These are phyloP conservation scores for Brienomyrus longianalis DNA, from an alignment of 2,113 vertebrate species.

Conservation along the genomic window DNA sequence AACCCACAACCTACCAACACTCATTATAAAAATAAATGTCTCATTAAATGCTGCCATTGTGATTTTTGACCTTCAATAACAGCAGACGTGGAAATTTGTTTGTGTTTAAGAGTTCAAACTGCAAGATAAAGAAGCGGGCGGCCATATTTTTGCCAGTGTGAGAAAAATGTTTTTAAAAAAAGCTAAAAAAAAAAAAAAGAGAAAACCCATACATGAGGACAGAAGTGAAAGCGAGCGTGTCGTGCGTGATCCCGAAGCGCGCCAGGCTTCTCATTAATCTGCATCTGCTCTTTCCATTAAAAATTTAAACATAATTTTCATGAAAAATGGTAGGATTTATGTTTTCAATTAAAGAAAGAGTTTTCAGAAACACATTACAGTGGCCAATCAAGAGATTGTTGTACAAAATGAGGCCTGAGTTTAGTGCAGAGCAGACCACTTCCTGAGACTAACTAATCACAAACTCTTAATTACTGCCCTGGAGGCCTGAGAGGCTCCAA, in stretches of 20 bases:
- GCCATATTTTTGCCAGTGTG: not conserved
- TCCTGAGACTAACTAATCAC: not conserved
- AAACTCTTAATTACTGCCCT: not conserved
- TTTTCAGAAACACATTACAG: not conserved
- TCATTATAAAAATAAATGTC: not conserved
- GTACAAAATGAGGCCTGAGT: not conserved
- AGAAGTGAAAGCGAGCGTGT: not conserved
- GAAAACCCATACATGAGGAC: not conserved
- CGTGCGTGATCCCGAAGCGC: not conserved
- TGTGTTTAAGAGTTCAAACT: not conserved
- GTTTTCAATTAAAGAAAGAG: not conserved
- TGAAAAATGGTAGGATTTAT: not conserved
- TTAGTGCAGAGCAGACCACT: not conserved
- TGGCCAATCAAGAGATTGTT: not conserved
- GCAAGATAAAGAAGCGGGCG: not conserved
- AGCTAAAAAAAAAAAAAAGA: not conserved
- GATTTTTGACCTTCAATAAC: not conserved
- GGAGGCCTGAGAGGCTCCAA: not conserved
- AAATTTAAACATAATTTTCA: not conserved
- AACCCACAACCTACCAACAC: not conserved
- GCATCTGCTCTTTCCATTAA: not conserved
- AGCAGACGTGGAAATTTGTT: not conserved
- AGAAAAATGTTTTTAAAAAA: not conserved
- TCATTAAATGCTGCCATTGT: not conserved
- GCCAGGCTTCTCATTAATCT: not conserved